Conservation (phyloP, 2,113 vertebrate genomes). For the Cyphomyrus plagiostoma region DNA sequence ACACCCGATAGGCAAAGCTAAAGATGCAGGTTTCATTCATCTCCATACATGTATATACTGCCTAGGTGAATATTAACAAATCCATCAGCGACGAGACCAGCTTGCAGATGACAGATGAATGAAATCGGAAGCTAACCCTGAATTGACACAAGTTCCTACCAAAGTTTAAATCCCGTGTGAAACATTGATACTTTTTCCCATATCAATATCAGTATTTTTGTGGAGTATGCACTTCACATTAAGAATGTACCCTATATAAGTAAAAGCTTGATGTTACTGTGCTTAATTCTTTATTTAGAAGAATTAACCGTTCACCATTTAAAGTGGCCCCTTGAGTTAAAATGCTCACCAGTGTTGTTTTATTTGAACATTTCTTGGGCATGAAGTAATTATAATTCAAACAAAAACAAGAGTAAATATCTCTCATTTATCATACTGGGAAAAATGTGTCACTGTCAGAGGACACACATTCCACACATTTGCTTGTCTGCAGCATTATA, state of each 20-base stretch:
- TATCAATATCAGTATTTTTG: neutral
- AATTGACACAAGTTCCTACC: neutral
- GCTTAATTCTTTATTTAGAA: neutral
- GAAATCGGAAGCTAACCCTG: neutral
- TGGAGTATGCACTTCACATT: neutral
- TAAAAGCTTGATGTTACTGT: neutral
- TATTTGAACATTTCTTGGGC: neutral
- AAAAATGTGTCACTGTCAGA: neutral
- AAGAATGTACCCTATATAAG: neutral
- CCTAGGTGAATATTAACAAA: neutral
- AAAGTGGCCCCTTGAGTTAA: neutral
- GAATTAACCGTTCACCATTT: neutral
- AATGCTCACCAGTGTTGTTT: neutral
- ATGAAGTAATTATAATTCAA: neutral
- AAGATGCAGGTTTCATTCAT: neutral
- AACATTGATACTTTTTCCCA: neutral
- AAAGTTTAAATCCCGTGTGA: neutral
- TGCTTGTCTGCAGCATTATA: neutral
- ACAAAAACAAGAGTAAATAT: neutral
- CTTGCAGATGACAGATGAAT: neutral
- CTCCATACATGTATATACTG: neutral
- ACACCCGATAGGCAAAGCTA: neutral
- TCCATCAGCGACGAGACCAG: neutral
- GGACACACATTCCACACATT: neutral
- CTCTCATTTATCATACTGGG: neutral